Conservation (phyloP, 2,888 invertebrate genomes). For the Fissipunctia ypsillon region DNA sequence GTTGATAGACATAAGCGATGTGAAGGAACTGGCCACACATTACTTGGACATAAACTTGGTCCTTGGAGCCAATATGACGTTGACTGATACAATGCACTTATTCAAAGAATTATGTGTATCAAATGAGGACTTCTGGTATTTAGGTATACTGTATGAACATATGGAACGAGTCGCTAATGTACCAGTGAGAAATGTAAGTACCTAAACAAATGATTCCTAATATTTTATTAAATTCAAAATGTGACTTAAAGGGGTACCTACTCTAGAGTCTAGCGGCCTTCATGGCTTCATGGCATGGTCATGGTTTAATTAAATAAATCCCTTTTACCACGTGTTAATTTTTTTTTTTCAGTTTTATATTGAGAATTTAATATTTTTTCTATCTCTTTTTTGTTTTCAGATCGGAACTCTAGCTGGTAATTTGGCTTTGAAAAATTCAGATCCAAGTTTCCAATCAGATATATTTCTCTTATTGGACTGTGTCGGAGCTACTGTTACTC, state of each 20-base stretch:
- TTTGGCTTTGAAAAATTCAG: slow-evolving; percentile 90
- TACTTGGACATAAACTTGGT: slow-evolving; percentile 76
- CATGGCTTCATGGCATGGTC: no score
- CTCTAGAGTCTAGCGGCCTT: background rate
- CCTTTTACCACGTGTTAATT: background rate
- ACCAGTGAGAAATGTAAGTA: slow-evolving; percentile 90
- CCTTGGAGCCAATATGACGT: slow-evolving; percentile 90
- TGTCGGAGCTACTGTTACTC: slow-evolving; percentile 85
- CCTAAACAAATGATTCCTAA: background rate
- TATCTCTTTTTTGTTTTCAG: slow-evolving; percentile 71
- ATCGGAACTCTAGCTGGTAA: slow-evolving; percentile 92
- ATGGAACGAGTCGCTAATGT: slow-evolving; percentile 90
- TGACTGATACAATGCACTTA: slow-evolving; percentile 87
- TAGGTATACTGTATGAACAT: slow-evolving; percentile 86
- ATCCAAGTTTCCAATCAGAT: slow-evolving; percentile 92
- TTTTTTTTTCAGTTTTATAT: no score
- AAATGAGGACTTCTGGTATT: slow-evolving; percentile 86
- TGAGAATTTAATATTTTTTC: no score
- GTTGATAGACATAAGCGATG: slow-evolving; percentile 74
- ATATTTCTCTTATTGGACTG: slow-evolving; percentile 90
- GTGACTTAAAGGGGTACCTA: background rate
- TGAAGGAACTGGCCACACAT: slow-evolving; percentile 74
- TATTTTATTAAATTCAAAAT: background rate
- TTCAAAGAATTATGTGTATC: slow-evolving; percentile 79
- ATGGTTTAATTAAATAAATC: background rate